Conservation (phyloP, 2,797 vertebrate genomes). For the Sebastes jordani region DNA sequence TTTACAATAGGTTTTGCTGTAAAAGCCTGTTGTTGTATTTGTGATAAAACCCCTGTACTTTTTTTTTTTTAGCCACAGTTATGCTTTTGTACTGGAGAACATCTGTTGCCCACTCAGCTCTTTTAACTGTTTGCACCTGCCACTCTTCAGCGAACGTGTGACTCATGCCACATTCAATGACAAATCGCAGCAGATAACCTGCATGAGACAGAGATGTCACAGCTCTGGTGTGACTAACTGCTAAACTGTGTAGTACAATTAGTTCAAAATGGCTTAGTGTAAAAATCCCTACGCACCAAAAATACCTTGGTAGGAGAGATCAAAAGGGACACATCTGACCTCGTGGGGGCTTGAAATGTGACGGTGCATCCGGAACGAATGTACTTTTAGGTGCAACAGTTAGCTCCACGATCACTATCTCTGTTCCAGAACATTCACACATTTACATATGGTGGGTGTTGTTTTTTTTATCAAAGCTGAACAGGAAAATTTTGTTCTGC, state of each 20-base stretch:
- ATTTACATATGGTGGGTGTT: not conserved
- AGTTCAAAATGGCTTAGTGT: not conserved
- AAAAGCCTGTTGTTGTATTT: not conserved
- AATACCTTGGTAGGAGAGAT: not conserved
- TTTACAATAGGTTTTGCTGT: not conserved
- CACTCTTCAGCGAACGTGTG: not conserved
- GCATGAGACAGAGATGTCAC: conserved; percentile 14
- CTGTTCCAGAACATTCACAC: not conserved
- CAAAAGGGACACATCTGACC: not conserved
- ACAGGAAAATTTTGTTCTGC: not conserved
- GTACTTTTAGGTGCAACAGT: not conserved
- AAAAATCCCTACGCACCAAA: not conserved
- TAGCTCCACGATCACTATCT: not conserved
- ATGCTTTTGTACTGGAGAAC: conserved; percentile 22
- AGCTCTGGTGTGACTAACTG: conserved; percentile 1
- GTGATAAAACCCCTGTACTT: not conserved
- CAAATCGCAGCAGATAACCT: not conserved
- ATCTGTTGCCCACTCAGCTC: conserved; percentile 4
- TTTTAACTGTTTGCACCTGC: conserved; percentile 26
- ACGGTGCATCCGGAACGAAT: not conserved
- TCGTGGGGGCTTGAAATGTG: not conserved
- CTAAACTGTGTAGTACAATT: conserved; percentile 1
- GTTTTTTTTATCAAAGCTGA: not conserved
- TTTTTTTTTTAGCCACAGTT: not conserved
- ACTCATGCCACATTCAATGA: not conserved